Evolutionary conservation across 2,888 invertebrate species (phyloP).

Genomic region (Daptonema setosum): DNA sequence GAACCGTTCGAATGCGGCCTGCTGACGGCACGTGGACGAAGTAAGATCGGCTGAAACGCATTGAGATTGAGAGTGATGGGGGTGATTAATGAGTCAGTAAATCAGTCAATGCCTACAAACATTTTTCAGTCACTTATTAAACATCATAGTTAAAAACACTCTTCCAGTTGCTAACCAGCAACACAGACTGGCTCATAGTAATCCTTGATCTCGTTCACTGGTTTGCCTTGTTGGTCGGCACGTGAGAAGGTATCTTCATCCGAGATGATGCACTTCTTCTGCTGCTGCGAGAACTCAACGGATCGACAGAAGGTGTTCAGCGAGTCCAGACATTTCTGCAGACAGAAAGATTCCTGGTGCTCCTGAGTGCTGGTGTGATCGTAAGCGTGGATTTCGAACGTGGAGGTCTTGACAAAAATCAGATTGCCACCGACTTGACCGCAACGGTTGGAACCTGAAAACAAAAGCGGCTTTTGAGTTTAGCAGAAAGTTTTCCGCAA

Average conservation of each 20-base stretch:
- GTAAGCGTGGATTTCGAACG: constrained; percentile 26
- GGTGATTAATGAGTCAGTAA: too few species aligned
- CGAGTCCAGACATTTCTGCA: constrained; percentile 27
- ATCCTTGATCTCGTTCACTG: constrained; percentile 20
- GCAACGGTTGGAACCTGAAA: constrained; percentile 24
- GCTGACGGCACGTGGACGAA: constrained; percentile 27
- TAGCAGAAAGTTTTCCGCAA: too few species aligned
- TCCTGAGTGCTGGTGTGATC: constrained; percentile 27
- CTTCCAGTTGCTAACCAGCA: constrained; percentile 22
- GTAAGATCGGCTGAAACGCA: constrained; percentile 22
- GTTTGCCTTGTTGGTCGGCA: constrained; percentile 25
- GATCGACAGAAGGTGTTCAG: constrained; percentile 27
- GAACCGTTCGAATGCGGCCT: constrained; percentile 26
- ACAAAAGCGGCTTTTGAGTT: neutral
- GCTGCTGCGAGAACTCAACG: constrained; percentile 24
- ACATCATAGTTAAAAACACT: too few species aligned
- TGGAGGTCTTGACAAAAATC: constrained; percentile 26
- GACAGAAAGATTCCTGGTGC: constrained; percentile 25
- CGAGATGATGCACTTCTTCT: constrained; percentile 27
- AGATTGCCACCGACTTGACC: constrained; percentile 26
- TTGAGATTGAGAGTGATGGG: too few species aligned
- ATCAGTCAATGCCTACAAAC: too few species aligned
- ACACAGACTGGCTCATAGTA: constrained; percentile 28
- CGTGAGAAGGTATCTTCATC: constrained; percentile 27
- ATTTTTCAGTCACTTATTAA: too few species aligned